A percentile compares a stretch with the other conserved stretches of the same genome.
Evolutionary conservation across 1,140 invertebrate genomes (phyloP).

Genomic region (Fopius arisanus): DNA sequence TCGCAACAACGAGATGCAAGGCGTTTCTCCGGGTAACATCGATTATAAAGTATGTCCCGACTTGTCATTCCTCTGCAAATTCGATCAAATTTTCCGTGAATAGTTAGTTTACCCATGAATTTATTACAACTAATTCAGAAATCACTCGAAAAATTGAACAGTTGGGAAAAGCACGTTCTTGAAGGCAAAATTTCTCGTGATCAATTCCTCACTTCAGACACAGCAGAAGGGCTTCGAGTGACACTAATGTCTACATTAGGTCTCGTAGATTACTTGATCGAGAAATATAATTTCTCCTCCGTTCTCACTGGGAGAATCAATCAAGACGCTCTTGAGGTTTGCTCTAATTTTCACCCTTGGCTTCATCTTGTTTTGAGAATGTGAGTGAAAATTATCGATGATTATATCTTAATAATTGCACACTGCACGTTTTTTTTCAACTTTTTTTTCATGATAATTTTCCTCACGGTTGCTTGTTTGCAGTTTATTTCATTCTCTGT

Average conservation of each 20-base stretch:
- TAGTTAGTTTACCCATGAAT: background rate
- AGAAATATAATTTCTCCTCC: too few species aligned
- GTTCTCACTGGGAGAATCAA: too few species aligned
- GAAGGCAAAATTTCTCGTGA: background rate
- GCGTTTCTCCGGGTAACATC: background rate
- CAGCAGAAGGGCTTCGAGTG: background rate
- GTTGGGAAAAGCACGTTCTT: background rate
- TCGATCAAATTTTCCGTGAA: background rate
- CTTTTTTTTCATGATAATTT: too few species aligned
- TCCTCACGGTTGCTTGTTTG: too few species aligned
- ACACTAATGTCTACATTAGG: background rate
- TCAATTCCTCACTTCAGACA: background rate
- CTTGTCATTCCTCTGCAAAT: background rate
- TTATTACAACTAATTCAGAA: background rate
- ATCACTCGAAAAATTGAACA: background rate
- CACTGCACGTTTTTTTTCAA: too few species aligned
- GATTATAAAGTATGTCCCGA: slow-evolving; percentile 13
- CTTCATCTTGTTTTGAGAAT: too few species aligned
- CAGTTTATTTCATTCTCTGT: too few species aligned
- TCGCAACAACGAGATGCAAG: slow-evolving; percentile 5
- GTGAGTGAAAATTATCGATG: background rate
- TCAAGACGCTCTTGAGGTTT: too few species aligned
- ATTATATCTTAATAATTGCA: too few species aligned
- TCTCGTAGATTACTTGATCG: too few species aligned
- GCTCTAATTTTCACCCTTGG: too few species aligned